Percentiles rank a stretch among this genome's conserved stretches.
Conservation (phyloP, 35 echinoderm and acorn worm species). For the Stichopus chloronotus region DNA sequence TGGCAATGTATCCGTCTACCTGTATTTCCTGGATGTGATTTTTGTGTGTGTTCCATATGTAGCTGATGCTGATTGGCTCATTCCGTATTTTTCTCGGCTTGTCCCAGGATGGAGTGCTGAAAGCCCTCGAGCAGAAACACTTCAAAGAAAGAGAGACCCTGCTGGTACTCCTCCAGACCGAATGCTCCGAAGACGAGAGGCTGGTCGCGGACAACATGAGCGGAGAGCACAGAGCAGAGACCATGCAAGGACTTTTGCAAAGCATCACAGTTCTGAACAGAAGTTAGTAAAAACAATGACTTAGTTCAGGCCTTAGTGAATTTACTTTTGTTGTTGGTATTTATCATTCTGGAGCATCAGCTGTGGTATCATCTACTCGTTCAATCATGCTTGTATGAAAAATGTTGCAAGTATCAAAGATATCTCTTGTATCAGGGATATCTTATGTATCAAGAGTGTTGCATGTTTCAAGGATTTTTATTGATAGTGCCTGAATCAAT, state of each 20-base stretch:
- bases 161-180: conserved; percentile 58
- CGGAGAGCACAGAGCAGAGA: conserved; percentile 77
- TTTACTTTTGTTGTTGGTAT: background rate
- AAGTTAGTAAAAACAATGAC: conserved; percentile 53
- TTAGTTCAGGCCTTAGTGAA: background rate
- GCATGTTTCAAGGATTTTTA: no score
- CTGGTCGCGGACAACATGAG: conserved; percentile 72
- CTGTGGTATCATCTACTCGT: background rate
- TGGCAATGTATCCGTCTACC: no score
- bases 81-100: no score
- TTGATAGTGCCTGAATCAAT: no score
- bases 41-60: no score
- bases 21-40: no score
- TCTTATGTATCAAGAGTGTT: no score
- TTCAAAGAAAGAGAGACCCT: conserved; percentile 73
- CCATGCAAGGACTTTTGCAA: conserved; percentile 67
- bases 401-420: background rate
- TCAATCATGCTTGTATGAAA: background rate
- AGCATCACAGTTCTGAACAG: conserved; percentile 41
- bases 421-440: no score
- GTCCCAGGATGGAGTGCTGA: conserved; percentile 81
- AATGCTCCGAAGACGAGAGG: conserved; percentile 71
- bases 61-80: no score
- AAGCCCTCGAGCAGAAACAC: conserved; percentile 87
- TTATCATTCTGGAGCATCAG: background rate